Evolutionary conservation across 2,797 vertebrate genomes (phyloP).

Genomic region (Nyctalus aviator): DNA sequence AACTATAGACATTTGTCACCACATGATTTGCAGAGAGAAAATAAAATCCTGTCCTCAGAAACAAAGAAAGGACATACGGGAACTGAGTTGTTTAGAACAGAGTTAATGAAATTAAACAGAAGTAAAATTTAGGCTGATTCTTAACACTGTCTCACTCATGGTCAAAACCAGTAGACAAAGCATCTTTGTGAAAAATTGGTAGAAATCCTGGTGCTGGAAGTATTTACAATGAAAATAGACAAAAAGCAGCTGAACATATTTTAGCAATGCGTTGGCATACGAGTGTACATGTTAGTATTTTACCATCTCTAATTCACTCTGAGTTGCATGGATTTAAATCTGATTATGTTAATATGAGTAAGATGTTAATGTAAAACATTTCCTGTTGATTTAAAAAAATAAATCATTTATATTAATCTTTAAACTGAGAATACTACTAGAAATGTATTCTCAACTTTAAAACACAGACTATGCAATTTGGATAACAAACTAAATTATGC

Average conservation of each 20-base stretch:
- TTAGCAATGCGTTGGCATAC: not conserved
- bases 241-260: not conserved
- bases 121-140: not conserved
- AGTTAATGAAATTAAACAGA: not conserved
- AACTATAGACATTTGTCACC: not conserved
- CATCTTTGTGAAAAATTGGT: not conserved
- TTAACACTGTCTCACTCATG: not conserved
- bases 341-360: not conserved
- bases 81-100: too few relatives aligned
- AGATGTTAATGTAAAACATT: not conserved
- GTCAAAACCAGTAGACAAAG: not conserved
- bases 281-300: not conserved
- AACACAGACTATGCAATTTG: conserved; percentile 2
- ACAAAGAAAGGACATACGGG: not conserved
- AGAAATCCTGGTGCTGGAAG: not conserved
- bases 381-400: conserved; percentile 9
- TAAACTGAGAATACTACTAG: not conserved
- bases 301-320: not conserved
- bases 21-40: not conserved
- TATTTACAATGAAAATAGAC: not conserved
- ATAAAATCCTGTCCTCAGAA: not conserved
- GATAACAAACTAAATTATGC: conserved; percentile 9
- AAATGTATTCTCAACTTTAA: conserved; percentile 12
- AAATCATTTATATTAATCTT: conserved; percentile 35
- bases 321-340: not conserved